Conservation (phyloP, 2,888 invertebrate genomes). For the Theristus sp. region DNA sequence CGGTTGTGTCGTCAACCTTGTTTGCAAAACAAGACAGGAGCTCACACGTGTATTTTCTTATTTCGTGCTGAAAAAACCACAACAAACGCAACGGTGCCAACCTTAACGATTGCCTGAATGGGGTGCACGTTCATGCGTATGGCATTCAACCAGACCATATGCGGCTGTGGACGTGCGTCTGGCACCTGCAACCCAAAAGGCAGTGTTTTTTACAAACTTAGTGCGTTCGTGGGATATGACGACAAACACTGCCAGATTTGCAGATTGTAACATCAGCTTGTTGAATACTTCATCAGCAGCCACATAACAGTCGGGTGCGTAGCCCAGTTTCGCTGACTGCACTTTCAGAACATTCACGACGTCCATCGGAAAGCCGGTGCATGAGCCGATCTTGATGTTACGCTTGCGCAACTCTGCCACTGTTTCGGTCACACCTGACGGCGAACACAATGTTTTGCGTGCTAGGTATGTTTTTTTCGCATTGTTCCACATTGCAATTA, state of each 20-base stretch:
- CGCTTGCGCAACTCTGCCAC: conserved; percentile 18
- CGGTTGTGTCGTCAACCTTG: conserved; percentile 31
- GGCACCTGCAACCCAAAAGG: conserved; percentile 16
- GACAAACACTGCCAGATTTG: too few species aligned
- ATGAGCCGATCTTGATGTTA: conserved; percentile 25
- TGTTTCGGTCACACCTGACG: conserved; percentile 22
- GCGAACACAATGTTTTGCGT: not conserved
- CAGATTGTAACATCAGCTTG: too few species aligned
- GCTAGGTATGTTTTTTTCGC: not conserved
- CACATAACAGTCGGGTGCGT: conserved; percentile 27
- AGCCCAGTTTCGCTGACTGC: conserved; percentile 28
- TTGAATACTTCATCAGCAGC: conserved; percentile 32
- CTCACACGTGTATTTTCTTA: not conserved
- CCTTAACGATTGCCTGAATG: conserved; percentile 28
- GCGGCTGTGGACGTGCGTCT: conserved; percentile 30
- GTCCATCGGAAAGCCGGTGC: conserved; percentile 27
- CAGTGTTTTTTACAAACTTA: too few species aligned
- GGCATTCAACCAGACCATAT: conserved; percentile 33
- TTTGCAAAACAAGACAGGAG: conserved; percentile 5
- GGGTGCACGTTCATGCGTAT: conserved; percentile 30
- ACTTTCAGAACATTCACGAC: conserved; percentile 28
- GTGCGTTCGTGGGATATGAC: too few species aligned
- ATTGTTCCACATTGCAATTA: too few species aligned
- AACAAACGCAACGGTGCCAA: not conserved
- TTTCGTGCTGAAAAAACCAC: not conserved